These are phyloP conservation scores for Lepus townsendii DNA, from an alignment of 2,797 vertebrate genomes.

Conservation along the genomic window DNA sequence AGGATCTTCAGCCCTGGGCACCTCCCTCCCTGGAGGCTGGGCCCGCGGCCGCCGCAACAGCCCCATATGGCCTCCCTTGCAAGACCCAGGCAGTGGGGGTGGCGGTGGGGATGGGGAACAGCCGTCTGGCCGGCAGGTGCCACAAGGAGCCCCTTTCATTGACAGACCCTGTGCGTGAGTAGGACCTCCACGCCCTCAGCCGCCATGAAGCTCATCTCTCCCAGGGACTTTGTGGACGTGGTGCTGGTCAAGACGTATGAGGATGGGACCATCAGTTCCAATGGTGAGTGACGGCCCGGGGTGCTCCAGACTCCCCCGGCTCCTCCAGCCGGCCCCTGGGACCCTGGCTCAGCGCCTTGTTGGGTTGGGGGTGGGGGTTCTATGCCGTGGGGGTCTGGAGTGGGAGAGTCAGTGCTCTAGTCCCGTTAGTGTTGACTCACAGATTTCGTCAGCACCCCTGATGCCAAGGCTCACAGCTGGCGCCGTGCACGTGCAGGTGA, in stretches of 20 bases:
- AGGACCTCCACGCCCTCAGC: constrained; percentile 95
- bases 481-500: rapidly evolving
- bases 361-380: not conserved
- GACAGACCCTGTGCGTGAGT: constrained; percentile 92
- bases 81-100: not conserved
- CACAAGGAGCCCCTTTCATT: not conserved
- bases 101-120: not conserved
- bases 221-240: constrained; percentile 97
- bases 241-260: constrained; percentile 93
- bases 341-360: too few species aligned
- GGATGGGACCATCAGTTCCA: constrained; percentile 94
- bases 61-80: not conserved
- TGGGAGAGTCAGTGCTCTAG: rapidly evolving
- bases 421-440: rapidly evolving
- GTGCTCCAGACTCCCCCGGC: not conserved
- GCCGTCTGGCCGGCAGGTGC: not conserved
- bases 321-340: not conserved
- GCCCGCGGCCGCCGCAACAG: not conserved
- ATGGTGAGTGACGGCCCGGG: constrained; percentile 89
- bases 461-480: not conserved
- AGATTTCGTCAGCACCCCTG: not conserved
- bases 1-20: not conserved
- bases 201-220: constrained; percentile 96
- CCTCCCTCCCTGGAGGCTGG: not conserved
- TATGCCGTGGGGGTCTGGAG: too few species aligned